Conservation (phyloP, 2,888 invertebrate genomes). For the Busseola fusca region DNA sequence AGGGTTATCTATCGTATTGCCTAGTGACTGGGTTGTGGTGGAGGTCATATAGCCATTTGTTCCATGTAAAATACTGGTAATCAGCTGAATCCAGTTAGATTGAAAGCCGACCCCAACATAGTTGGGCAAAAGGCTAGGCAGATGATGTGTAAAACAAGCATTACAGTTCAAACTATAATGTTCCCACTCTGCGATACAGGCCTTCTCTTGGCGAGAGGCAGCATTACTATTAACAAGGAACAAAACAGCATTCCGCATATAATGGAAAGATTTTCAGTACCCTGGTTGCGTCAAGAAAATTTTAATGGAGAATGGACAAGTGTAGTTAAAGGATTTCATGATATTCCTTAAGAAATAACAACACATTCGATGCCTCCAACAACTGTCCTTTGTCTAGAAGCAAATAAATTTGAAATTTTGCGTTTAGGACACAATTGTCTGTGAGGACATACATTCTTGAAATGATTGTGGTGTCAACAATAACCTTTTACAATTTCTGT, state of each 20-base stretch:
- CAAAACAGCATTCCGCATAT: neutral
- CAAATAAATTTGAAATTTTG: constrained; percentile 35
- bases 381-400: constrained; percentile 42
- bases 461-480: constrained; percentile 43
- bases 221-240: neutral
- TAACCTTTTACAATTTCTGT: constrained; percentile 23
- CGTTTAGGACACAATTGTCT: constrained; percentile 22
- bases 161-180: no score
- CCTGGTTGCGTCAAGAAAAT: neutral
- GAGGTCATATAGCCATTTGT: no score
- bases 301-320: neutral
- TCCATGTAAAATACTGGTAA: no score
- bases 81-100: no score
- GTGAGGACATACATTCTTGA: constrained; percentile 14
- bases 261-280: constrained; percentile 3
- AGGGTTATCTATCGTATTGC: no score
- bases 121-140: no score
- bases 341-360: constrained; percentile 14
- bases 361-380: constrained; percentile 15
- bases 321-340: constrained; percentile 24
- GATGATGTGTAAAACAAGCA: no score
- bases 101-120: no score
- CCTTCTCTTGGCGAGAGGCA: no score
- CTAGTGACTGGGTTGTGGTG: no score
- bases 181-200: no score